These are phyloP conservation scores for Corydoras sp. DNA, from an alignment of 2,113 vertebrate genomes.

Conservation along the genomic window DNA sequence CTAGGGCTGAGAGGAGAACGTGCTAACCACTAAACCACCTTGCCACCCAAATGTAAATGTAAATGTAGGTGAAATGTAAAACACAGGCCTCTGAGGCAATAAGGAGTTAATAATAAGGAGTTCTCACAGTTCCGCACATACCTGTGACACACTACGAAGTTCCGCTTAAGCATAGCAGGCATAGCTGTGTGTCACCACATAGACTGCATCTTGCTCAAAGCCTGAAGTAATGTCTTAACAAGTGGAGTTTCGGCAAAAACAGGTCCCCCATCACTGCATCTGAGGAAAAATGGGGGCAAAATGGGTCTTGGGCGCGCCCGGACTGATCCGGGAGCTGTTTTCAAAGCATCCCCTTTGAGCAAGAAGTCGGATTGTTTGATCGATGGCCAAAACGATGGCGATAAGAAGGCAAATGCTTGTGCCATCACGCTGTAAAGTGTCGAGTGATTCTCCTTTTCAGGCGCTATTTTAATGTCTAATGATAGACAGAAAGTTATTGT, in stretches of 20 bases:
- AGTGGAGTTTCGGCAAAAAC: slow-evolving; percentile 31
- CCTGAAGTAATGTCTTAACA: not conserved
- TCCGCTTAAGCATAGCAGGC: slow-evolving; percentile 47
- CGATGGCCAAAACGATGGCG: not conserved
- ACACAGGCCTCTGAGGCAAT: slow-evolving; percentile 4
- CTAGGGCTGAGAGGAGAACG: too few relatives aligned
- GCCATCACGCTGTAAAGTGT: not conserved
- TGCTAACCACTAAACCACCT: too few relatives aligned
- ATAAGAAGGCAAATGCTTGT: not conserved
- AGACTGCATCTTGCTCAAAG: slow-evolving; percentile 8
- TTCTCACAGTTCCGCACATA: slow-evolving; percentile 62
- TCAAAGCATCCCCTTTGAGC: not conserved
- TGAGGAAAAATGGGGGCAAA: not conserved
- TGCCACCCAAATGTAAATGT: too few relatives aligned
- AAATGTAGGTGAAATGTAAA: slow-evolving; percentile 20
- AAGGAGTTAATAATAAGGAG: slow-evolving; percentile 17
- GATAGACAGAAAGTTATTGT: slow-evolving; percentile 27
- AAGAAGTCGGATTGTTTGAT: not conserved
- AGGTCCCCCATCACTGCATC: slow-evolving; percentile 18
- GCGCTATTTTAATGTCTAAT: slow-evolving; percentile 10
- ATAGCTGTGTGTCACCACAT: slow-evolving; percentile 44
- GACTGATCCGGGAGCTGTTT: not conserved
- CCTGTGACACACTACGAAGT: slow-evolving; percentile 12
- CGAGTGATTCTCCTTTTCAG: not conserved
- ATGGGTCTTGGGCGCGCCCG: not conserved